A percentile compares a stretch with the other conserved stretches of the same genome.
Evolutionary conservation across 2,113 vertebrate genomes (phyloP).

Genomic region (Paratilapia polleni): DNA sequence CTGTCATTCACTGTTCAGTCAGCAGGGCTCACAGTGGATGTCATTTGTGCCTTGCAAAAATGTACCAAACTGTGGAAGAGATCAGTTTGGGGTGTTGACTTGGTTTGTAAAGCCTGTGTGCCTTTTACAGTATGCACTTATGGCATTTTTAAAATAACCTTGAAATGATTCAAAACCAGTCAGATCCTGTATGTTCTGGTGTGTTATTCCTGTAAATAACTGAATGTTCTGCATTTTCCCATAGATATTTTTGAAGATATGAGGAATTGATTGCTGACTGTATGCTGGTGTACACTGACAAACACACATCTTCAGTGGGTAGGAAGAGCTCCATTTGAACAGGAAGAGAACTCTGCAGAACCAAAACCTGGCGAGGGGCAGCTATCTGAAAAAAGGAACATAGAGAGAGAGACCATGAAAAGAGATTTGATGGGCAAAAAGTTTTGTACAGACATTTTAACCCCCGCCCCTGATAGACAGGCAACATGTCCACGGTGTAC

Average conservation of each 20-base stretch:
- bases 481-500: neutral
- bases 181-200: neutral
- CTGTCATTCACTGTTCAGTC: neutral
- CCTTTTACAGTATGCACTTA: neutral
- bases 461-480: neutral
- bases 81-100: neutral
- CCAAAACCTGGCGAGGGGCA: neutral
- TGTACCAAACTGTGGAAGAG: neutral
- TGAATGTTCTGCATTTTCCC: neutral
- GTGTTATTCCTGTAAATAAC: neutral
- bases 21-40: neutral
- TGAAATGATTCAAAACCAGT: conserved; percentile 5
- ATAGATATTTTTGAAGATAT: neutral
- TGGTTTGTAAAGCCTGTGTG: neutral
- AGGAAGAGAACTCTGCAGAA: neutral
- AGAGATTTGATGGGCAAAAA: neutral
- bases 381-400: neutral
- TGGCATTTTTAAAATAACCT: neutral
- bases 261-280: neutral
- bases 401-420: neutral
- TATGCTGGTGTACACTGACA: neutral
- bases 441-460: neutral
- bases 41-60: neutral
- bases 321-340: neutral
- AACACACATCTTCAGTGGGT: too few species aligned